Percentiles rank a stretch among this genome's conserved stretches.
Evolutionary conservation across 2,113 vertebrate genomes (phyloP).

Genomic region (Ptyas mucosa): DNA sequence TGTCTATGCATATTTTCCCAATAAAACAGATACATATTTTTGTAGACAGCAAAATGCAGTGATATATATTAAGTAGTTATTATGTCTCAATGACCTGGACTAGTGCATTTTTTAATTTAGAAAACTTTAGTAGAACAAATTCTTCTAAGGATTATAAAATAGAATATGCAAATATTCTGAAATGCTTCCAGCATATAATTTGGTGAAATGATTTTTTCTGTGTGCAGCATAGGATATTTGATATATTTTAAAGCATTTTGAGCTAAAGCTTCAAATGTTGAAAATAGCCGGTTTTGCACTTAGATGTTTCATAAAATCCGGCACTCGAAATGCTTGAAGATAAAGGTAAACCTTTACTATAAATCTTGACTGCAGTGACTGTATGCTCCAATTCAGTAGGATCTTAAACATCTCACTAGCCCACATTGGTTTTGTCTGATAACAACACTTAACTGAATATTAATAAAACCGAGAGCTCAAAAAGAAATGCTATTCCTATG

Average conservation of each 20-base stretch:
- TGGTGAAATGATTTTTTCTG: not conserved
- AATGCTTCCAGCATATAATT: not conserved
- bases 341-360: not conserved
- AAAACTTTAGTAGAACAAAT: not conserved
- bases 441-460: not conserved
- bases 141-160: not conserved
- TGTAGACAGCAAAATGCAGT: not conserved
- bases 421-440: not conserved
- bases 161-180: not conserved
- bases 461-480: not conserved
- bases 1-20: not conserved
- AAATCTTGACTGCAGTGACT: not conserved
- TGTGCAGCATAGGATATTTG: not conserved
- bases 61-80: not conserved
- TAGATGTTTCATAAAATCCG: not conserved
- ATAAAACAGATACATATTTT: not conserved
- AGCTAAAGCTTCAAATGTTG: not conserved
- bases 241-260: not conserved
- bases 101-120: not conserved
- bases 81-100: not conserved
- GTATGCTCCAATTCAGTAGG: not conserved
- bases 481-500: not conserved
- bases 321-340: not conserved
- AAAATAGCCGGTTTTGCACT: not conserved
- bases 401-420: not conserved